A percentile compares a stretch with the other conserved stretches of the same genome.
Evolutionary conservation across 2,797 vertebrate genomes (phyloP).

Genomic region (Scyliorhinus canicula): DNA sequence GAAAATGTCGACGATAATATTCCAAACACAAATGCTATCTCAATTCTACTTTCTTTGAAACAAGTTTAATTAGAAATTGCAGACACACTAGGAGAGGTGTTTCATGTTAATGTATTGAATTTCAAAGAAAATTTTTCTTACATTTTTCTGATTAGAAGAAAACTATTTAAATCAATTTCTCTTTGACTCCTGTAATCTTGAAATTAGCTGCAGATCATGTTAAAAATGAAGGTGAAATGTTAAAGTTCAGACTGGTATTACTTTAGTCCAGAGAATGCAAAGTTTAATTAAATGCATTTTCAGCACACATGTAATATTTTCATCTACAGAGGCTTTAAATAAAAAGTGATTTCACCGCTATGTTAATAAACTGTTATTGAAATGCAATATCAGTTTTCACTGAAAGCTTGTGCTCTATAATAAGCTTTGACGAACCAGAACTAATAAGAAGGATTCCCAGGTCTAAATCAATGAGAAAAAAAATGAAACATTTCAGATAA

Average conservation of each 20-base stretch:
- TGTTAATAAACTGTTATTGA: conserved; percentile 3
- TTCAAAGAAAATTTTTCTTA: neutral
- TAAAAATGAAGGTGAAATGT: neutral
- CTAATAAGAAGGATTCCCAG: conserved; percentile 21
- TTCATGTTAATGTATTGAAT: neutral
- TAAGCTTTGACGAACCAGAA: neutral
- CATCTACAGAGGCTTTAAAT: neutral
- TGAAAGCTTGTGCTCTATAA: neutral
- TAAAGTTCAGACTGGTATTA: neutral
- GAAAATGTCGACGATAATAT: neutral
- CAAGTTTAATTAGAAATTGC: neutral
- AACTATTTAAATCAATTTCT: neutral
- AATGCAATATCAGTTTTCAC: neutral
- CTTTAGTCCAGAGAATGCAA: neutral
- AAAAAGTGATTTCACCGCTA: neutral
- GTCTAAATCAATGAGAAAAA: neutral
- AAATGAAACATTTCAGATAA: neutral
- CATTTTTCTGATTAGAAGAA: neutral
- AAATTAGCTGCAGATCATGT: neutral
- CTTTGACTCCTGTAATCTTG: neutral
- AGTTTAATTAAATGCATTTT: conserved; percentile 19
- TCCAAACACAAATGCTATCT: neutral
- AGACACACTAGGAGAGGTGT: neutral
- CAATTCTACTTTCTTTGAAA: neutral
- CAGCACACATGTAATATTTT: neutral